These are phyloP conservation scores for Eupleurogrammus muticus DNA, from an alignment of 2,797 vertebrate species.

Conservation along the genomic window DNA sequence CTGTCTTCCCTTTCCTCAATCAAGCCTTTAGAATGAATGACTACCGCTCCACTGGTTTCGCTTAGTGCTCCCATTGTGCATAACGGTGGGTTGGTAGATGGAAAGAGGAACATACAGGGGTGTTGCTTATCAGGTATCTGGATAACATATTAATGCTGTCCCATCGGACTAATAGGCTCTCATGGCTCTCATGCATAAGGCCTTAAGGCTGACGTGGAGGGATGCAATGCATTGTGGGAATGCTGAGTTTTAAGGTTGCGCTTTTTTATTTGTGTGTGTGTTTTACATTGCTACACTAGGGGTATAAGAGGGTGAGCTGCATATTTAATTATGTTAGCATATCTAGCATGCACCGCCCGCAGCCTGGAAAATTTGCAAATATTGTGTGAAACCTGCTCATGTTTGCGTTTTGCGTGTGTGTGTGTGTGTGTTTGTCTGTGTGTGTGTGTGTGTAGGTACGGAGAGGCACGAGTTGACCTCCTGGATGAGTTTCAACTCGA, in stretches of 20 bases:
- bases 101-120: constrained; percentile 54
- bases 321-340: constrained; percentile 15
- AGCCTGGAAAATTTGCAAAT: constrained; percentile 9
- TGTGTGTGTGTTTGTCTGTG: constrained; percentile 35
- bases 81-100: constrained; percentile 74
- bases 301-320: neutral
- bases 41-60: constrained; percentile 79
- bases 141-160: constrained; percentile 74
- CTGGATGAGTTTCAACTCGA: constrained; percentile 94
- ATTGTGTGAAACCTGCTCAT: constrained; percentile 7
- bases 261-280: constrained; percentile 4
- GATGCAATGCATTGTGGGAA: constrained; percentile 38
- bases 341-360: neutral
- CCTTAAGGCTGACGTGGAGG: constrained; percentile 30
- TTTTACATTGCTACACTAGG: neutral
- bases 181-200: constrained; percentile 68
- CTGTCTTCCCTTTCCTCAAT: constrained; percentile 74
- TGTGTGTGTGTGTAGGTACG: constrained; percentile 85
- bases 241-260: neutral
- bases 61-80: constrained; percentile 83
- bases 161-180: constrained; percentile 64
- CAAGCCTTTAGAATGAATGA: constrained; percentile 78
- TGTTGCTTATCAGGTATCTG: constrained; percentile 80
- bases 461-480: constrained; percentile 97
- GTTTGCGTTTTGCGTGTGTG: constrained; percentile 18